phyloP scores from a whole-genome alignment of 2,113 vertebrate genomes.

The Brachypteracias leptosomus region DNA sequence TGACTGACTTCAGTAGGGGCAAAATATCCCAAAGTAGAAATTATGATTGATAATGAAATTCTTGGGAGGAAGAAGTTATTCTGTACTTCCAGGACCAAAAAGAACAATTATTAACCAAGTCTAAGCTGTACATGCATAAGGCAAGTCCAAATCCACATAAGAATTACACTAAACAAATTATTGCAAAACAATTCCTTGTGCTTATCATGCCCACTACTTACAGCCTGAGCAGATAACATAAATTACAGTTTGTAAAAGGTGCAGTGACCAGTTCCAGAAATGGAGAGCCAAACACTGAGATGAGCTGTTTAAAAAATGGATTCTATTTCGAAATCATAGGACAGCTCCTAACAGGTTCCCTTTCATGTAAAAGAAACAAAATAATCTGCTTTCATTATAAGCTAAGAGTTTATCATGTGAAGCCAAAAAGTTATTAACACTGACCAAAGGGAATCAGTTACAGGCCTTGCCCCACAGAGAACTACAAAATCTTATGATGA shows the following conservation, averaged over 20 bases:
- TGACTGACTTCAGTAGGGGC: not conserved
- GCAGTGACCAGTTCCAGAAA: not conserved
- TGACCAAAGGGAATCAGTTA: not conserved
- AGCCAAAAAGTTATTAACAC: not conserved
- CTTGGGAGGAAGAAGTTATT: not conserved
- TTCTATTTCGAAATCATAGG: not conserved
- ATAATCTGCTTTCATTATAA: not conserved
- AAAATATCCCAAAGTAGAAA: not conserved
- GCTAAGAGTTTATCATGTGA: not conserved
- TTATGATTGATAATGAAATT: not conserved
- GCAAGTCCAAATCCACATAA: not conserved
- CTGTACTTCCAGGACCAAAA: not conserved
- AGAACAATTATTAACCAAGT: not conserved
- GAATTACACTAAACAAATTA: not conserved
- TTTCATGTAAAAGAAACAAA: not conserved
- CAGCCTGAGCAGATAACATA: not conserved
- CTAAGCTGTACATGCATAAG: not conserved
- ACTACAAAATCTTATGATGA: not conserved
- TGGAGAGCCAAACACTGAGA: not conserved
- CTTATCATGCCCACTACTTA: not conserved
- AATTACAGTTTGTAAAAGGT: not conserved
- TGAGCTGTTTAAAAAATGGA: not conserved
- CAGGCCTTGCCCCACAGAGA: not conserved
- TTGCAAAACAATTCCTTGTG: not conserved
- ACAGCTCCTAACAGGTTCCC: not conserved